These are phyloP conservation scores for Hippopotamus amphibius DNA, from an alignment of 2,113 vertebrate genomes.

Conservation along the genomic window DNA sequence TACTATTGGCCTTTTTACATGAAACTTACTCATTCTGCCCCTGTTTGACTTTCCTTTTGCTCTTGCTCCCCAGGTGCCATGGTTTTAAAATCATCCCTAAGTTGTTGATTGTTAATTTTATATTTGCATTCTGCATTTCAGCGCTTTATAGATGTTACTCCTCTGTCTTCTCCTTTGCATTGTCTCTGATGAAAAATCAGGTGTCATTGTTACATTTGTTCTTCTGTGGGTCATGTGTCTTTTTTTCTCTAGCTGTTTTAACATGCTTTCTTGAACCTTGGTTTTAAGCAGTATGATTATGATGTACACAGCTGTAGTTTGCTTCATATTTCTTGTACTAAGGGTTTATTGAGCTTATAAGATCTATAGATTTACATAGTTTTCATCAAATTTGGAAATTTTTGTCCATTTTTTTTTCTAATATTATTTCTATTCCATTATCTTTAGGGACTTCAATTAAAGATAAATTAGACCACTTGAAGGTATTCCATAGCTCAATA, in stretches of 20 bases:
- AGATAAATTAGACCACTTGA: background rate
- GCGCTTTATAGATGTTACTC: background rate
- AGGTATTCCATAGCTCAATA: background rate
- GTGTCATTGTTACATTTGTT: background rate
- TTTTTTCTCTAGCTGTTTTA: background rate
- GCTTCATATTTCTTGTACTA: background rate
- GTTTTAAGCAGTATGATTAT: background rate
- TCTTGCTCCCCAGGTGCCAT: background rate
- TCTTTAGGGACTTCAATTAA: background rate
- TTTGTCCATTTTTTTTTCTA: background rate
- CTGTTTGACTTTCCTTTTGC: background rate
- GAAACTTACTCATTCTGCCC: background rate
- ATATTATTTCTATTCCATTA: background rate
- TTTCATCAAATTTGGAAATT: background rate
- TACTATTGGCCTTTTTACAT: background rate
- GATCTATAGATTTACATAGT: background rate
- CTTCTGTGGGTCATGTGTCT: background rate
- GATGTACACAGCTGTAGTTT: background rate
- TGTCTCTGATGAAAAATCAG: background rate
- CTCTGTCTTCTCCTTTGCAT: background rate
- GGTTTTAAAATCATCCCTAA: background rate
- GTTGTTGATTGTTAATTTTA: background rate
- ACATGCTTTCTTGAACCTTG: background rate
- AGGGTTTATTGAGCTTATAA: background rate
- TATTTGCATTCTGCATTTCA: background rate